Conservation (phyloP, 1,140 invertebrate species). For the Coenobita brevimanus region DNA sequence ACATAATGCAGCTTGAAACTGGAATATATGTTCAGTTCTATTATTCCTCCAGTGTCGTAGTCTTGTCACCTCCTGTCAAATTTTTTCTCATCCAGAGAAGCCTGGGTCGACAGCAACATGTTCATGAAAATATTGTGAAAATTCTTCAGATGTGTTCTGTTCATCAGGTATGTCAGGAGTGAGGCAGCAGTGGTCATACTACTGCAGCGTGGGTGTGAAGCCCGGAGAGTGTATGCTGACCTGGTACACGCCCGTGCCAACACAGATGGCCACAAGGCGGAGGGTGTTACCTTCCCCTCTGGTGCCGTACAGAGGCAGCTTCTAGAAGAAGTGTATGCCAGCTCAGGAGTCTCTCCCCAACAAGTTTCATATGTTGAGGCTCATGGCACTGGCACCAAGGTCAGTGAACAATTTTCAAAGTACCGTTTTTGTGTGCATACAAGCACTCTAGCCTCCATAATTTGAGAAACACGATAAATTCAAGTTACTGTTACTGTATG, state of each 20-base stretch:
- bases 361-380: conserved; percentile 93
- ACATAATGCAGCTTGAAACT: too few species aligned
- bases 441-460: too few species aligned
- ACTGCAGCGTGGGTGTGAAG: conserved; percentile 84
- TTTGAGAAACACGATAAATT: too few species aligned
- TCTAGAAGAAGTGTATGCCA: conserved; percentile 88
- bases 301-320: conserved; percentile 89
- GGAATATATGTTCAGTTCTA: too few species aligned
- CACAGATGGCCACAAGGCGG: conserved; percentile 90
- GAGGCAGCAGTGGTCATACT: conserved; percentile 89
- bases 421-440: too few species aligned
- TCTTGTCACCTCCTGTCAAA: too few species aligned
- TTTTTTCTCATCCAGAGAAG: background rate
- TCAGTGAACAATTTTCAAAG: conserved; percentile 30
- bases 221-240: conserved; percentile 88
- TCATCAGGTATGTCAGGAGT: conserved; percentile 94
- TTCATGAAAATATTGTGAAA: too few species aligned
- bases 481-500: too few species aligned
- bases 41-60: too few species aligned
- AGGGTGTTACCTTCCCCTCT: conserved; percentile 93
- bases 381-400: conserved; percentile 94
- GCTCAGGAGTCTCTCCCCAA: conserved; percentile 85
- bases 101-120: background rate
- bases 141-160: too few species aligned
- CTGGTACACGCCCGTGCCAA: conserved; percentile 91